phyloP scores from a whole-genome alignment of 1,140 invertebrate genomes.

The Neelides sp. region DNA sequence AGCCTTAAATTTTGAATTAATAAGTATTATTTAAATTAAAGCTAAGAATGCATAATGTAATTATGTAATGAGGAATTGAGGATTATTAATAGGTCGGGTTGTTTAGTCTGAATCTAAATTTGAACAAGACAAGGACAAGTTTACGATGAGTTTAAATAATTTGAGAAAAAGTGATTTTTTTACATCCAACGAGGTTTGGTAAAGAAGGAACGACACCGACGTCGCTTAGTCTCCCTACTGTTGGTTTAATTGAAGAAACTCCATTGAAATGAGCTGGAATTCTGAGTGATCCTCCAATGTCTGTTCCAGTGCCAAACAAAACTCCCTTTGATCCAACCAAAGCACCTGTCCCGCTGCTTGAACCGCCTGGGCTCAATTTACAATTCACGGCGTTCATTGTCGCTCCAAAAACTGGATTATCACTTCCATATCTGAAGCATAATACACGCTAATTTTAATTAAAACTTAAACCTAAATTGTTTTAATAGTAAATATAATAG shows the following conservation, averaged over 20 bases:
- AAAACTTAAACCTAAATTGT: too few species aligned
- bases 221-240: constrained; percentile 11
- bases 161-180: too few species aligned
- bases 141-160: too few species aligned
- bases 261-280: constrained; percentile 27
- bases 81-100: too few species aligned
- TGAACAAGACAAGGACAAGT: too few species aligned
- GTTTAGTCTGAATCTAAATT: too few species aligned
- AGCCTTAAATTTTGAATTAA: too few species aligned
- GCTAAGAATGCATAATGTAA: too few species aligned
- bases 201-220: constrained; percentile 20
- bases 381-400: constrained; percentile 21
- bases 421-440: constrained; percentile 15
- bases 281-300: constrained; percentile 53
- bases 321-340: constrained; percentile 19
- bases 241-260: constrained; percentile 23
- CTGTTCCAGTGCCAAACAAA: constrained; percentile 37
- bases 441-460: background rate
- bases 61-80: too few species aligned
- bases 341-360: constrained; percentile 24
- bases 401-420: constrained; percentile 28
- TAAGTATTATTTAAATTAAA: too few species aligned
- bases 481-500: too few species aligned
- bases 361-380: constrained; percentile 23
- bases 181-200: constrained; percentile 24